Evolutionary conservation across 2,888 invertebrate species (phyloP).

Genomic region (Drosophila setosimentum): DNA sequence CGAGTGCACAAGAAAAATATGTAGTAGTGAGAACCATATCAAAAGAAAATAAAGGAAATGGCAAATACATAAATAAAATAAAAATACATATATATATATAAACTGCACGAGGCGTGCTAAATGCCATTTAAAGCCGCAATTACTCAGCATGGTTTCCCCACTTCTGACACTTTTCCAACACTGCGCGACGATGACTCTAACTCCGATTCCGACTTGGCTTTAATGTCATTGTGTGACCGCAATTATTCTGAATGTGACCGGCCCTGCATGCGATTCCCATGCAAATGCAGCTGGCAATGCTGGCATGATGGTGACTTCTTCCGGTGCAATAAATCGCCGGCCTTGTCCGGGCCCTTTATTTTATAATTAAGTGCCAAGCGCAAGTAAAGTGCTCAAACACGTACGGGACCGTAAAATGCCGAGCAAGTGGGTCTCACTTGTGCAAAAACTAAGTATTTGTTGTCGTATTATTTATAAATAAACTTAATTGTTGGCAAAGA

Average conservation of each 20-base stretch:
- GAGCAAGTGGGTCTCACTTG: slow-evolving; percentile 14
- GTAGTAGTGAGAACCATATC: slow-evolving; percentile 4
- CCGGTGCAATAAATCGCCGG: slow-evolving; percentile 72
- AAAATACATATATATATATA: slow-evolving; percentile 4
- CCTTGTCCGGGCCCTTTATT: slow-evolving; percentile 43
- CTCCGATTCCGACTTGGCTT: slow-evolving; percentile 65
- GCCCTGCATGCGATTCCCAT: slow-evolving; percentile 70
- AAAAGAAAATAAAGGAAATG: slow-evolving; percentile 17
- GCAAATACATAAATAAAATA: slow-evolving; percentile 47
- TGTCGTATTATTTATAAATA: not conserved
- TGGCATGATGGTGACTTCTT: slow-evolving; percentile 58
- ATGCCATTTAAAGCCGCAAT: slow-evolving; percentile 81
- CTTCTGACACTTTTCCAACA: slow-evolving; percentile 10
- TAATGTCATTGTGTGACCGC: slow-evolving; percentile 76
- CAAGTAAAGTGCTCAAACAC: slow-evolving; percentile 49
- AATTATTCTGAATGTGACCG: slow-evolving; percentile 69
- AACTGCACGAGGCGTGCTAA: slow-evolving; percentile 77
- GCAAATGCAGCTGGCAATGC: slow-evolving; percentile 42
- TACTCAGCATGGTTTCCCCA: slow-evolving; percentile 75
- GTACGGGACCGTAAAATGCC: slow-evolving; percentile 41
- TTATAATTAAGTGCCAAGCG: slow-evolving; percentile 67
- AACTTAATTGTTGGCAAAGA: too few species aligned
- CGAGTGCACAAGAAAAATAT: slow-evolving; percentile 6
- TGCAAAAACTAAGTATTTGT: not conserved
- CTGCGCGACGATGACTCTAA: slow-evolving; percentile 49